Percentiles rank a stretch among this genome's conserved stretches.
Conservation (phyloP, 2,797 vertebrate genomes). For the Luscinia luscinia region DNA sequence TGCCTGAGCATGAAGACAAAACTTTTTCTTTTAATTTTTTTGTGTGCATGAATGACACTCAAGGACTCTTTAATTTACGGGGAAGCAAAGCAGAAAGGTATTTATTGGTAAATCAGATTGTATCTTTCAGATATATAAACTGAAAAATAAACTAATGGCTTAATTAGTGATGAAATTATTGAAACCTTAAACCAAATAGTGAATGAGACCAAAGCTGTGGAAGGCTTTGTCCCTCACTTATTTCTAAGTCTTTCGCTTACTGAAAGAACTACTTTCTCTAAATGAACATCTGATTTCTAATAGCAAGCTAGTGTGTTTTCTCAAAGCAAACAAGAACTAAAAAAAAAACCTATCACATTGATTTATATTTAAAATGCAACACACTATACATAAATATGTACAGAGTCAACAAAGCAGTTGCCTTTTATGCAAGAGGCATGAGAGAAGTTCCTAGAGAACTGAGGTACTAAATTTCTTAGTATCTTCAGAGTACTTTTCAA, state of each 20-base stretch:
- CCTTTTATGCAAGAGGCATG: background rate
- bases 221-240: background rate
- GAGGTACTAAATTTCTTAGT: background rate
- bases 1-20: background rate
- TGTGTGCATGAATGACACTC: background rate
- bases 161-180: background rate
- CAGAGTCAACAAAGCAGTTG: background rate
- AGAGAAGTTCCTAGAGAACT: background rate
- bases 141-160: background rate
- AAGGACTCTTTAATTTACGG: background rate
- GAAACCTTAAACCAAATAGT: background rate
- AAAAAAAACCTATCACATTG: background rate
- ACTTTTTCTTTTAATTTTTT: too few relatives aligned
- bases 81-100: background rate
- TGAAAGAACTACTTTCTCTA: slow-evolving; percentile 12
- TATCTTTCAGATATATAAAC: background rate
- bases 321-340: slow-evolving; percentile 56
- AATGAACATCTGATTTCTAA: slow-evolving; percentile 44
- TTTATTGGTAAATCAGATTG: background rate
- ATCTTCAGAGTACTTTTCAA: background rate
- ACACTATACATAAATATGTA: background rate
- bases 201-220: background rate
- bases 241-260: background rate
- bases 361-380: background rate
- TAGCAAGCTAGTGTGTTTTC: slow-evolving; percentile 25